Base-by-base conservation (phyloP, 2,113 vertebrate species). In the Petaurus breviceps region DNA sequence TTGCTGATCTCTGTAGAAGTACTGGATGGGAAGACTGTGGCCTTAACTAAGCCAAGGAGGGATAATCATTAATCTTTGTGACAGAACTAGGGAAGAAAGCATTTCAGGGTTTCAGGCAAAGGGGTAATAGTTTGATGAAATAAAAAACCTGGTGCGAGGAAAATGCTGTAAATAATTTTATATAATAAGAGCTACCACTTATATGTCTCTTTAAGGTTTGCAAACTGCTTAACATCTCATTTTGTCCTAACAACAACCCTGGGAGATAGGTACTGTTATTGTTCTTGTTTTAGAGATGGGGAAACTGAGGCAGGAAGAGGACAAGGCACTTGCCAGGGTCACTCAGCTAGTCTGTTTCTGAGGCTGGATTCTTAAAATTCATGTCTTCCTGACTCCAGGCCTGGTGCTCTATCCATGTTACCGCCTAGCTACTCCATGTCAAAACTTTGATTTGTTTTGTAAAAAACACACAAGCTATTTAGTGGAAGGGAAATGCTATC, bases 21-120 rank as follows among this genome's bases (percentile, higher is more conserved):
- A 8, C 26, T 95, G 19, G 94, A 0, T 23, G 54, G 89, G 8
- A 96, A 68, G 16, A 90, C 61, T 77, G 53, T 94, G 92, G 53
- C 92, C 77, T 96, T 37, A 92, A 54, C 95, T 90, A 16, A 96
- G 94, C 51, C 55, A 96, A 96, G 54, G 43, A 92, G 92, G 11
- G 24, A 43, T 26, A 94, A 0, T 91, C 89, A 93, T 95, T 96
- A 8, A 55, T 96, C 96, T 97, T 90, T 55, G 68, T 95, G 43
- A 31, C 43, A 96, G 89, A 95, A 53, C 11, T 51, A 92, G 90
- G 54, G 90, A 47, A 68, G 93, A 46, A 22, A 3, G 23, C 91
- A 94, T 94, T 14, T n/a, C 8, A 47, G 37, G 2, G 77, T 96
- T 51, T 96, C 31, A 31, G 52, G 84, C 23, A 90, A 68, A 16